These are phyloP conservation scores for Ageneiosus marmoratus DNA, from an alignment of 2,113 vertebrate genomes.

Conservation along the genomic window DNA sequence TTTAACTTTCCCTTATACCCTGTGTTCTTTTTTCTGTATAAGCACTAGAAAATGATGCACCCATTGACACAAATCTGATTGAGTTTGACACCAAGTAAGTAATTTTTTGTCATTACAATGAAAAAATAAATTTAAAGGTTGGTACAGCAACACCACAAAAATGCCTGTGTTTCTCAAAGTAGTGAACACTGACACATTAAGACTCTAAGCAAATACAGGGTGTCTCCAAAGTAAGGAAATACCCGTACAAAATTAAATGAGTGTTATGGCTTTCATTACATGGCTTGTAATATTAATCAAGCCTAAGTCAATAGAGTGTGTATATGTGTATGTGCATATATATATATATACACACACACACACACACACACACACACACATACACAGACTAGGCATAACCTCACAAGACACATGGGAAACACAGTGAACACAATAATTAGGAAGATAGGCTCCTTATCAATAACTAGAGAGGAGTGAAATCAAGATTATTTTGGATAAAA, in stretches of 20 bases:
- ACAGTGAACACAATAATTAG: too few relatives aligned
- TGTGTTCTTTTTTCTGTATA: conserved; percentile 50
- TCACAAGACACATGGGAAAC: neutral
- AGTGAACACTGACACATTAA: neutral
- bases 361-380: too few relatives aligned
- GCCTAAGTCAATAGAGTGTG: neutral
- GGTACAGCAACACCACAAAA: neutral
- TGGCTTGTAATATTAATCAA: neutral
- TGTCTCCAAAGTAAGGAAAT: too few relatives aligned
- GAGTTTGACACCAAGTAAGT: conserved; percentile 96
- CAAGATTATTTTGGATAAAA: neutral
- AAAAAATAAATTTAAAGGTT: neutral
- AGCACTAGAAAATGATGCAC: conserved; percentile 86
- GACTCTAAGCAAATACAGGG: neutral
- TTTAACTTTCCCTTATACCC: neutral
- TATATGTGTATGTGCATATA: neutral
- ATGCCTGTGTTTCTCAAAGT: neutral
- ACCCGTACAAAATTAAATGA: too few relatives aligned
- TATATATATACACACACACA: too few relatives aligned
- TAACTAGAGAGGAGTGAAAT: neutral
- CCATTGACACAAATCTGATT: conserved; percentile 92
- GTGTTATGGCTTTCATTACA: neutral
- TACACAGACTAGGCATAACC: neutral
- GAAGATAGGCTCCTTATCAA: too few relatives aligned
- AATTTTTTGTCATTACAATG: neutral